A percentile compares a stretch with the other conserved stretches of the same genome.
These are phyloP conservation scores for Romanogobio albipinnatus DNA, from an alignment of 2,113 vertebrate species.

Conservation along the genomic window DNA sequence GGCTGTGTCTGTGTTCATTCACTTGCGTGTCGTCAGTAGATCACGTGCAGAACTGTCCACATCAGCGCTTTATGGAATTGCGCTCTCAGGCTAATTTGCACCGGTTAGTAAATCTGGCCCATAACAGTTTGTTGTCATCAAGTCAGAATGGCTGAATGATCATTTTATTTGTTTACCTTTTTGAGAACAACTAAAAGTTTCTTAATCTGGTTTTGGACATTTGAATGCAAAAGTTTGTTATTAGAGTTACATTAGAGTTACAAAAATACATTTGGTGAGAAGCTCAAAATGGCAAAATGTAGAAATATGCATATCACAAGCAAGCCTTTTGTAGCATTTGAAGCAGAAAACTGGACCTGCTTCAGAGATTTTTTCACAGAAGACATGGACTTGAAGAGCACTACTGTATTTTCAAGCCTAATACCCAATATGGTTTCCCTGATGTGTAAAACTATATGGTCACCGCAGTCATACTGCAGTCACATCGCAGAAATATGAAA, in stretches of 20 bases:
- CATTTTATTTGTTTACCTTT: not conserved
- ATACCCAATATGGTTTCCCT: not conserved
- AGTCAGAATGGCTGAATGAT: not conserved
- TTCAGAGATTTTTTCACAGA: slow-evolving; percentile 11
- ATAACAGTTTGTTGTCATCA: not conserved
- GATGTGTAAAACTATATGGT: slow-evolving; percentile 20
- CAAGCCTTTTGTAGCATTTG: not conserved
- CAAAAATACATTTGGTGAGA: not conserved
- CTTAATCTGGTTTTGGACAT: not conserved
- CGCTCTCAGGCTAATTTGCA: too few relatives aligned
- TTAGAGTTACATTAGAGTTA: too few relatives aligned
- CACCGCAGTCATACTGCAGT: not conserved
- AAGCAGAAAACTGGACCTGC: slow-evolving; percentile 22
- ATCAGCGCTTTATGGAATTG: too few relatives aligned
- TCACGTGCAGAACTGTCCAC: too few relatives aligned
- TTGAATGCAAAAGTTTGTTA: not conserved
- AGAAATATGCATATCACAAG: not conserved
- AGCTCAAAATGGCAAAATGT: not conserved
- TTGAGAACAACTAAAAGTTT: not conserved
- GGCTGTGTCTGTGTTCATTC: too few relatives aligned
- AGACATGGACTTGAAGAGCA: not conserved
- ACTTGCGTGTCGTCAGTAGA: too few relatives aligned
- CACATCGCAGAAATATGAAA: slow-evolving; percentile 2
- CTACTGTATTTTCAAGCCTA: not conserved
- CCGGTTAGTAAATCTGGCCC: too few relatives aligned